phyloP scores from a whole-genome alignment of 2,113 vertebrate genomes.

The Calidris pygmaea region DNA sequence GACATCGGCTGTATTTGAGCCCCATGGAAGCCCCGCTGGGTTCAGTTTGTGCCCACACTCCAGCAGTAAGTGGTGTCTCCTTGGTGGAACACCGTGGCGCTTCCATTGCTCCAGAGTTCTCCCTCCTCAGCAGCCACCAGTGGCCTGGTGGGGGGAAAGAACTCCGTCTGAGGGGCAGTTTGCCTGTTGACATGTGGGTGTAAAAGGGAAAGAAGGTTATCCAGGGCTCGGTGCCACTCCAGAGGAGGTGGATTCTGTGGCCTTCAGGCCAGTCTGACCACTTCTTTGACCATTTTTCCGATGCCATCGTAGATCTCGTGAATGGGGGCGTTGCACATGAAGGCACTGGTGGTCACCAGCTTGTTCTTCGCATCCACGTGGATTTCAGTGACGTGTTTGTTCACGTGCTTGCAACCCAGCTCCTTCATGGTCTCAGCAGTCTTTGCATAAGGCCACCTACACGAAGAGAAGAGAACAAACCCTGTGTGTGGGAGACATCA shows the following conservation, averaged over 20 bases:
- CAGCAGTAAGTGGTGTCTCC: background rate
- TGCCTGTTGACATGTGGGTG: no score
- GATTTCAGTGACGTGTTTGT: slow-evolving; percentile 77
- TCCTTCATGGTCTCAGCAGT: slow-evolving; percentile 75
- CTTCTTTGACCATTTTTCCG: slow-evolving; percentile 79
- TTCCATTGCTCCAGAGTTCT: background rate
- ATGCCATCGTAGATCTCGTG: slow-evolving; percentile 84
- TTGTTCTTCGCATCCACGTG: slow-evolving; percentile 83
- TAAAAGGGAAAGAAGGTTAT: accelerated
- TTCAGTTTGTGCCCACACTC: background rate
- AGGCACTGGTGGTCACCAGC: slow-evolving; percentile 83
- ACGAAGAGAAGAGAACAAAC: background rate
- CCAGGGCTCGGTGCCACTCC: background rate
- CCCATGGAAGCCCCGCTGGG: background rate
- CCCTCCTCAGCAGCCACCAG: background rate
- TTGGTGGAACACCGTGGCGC: accelerated
- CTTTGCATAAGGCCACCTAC: slow-evolving; percentile 83
- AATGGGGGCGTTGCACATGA: slow-evolving; percentile 85
- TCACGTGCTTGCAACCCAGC: slow-evolving; percentile 83
- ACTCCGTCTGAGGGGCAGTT: accelerated
- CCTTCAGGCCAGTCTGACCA: slow-evolving; percentile 77
- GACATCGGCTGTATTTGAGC: background rate
- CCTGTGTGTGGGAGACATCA: accelerated
- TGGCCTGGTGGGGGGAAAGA: accelerated
- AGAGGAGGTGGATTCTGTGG: background rate